Conservation (phyloP, 2,113 vertebrate genomes). For the Pituophis catenifer region DNA sequence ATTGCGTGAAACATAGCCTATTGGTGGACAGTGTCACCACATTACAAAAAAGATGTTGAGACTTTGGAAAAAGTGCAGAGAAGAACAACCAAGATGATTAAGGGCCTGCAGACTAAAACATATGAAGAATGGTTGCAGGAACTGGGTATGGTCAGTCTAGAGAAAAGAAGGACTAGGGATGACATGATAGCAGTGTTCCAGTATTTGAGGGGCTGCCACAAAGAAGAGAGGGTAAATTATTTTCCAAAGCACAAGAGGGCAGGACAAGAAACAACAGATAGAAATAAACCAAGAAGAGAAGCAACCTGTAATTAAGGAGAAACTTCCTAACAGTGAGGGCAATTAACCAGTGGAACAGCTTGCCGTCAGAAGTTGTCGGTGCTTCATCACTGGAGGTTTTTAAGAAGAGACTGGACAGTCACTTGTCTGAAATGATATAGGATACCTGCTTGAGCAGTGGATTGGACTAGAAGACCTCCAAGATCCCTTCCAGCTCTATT, state of each 20-base stretch:
- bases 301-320: not conserved
- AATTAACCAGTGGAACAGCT: no score
- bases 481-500: not conserved
- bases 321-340: no score
- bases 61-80: not conserved
- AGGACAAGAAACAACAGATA: not conserved
- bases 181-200: not conserved
- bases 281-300: not conserved
- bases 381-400: no score
- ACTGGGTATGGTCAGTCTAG: not conserved
- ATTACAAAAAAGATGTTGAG: not conserved
- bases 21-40: not conserved
- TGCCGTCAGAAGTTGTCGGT: no score
- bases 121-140: not conserved
- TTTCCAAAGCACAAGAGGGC: not conserved
- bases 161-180: not conserved
- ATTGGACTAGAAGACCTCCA: not conserved
- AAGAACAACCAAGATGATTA: not conserved
- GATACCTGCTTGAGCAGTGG: not conserved
- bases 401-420: no score
- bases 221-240: not conserved
- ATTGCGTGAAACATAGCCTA: not conserved
- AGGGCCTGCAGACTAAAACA: not conserved
- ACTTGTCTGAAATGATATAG: not conserved
- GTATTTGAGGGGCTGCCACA: not conserved